Percentiles rank a stretch among this genome's conserved stretches.
phyloP scores from a whole-genome alignment of 2,888 invertebrate genomes.

The Ryuthela nishihirai region DNA sequence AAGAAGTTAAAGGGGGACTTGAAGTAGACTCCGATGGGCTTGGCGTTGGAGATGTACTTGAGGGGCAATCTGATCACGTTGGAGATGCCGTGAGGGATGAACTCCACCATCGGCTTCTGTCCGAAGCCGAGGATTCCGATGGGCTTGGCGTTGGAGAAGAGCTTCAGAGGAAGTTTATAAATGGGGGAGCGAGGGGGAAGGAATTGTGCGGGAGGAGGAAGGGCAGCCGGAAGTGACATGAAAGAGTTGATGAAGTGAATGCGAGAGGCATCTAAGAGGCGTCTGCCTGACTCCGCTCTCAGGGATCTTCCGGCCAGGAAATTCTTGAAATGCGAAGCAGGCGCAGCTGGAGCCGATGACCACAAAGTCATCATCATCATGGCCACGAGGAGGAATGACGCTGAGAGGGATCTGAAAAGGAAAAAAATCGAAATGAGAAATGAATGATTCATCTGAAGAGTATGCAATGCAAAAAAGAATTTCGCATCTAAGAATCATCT shows the following conservation, averaged over 20 bases:
- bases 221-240: background rate
- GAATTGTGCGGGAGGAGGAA: background rate
- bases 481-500: too few relatives aligned
- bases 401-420: too few relatives aligned
- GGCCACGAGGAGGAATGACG: too few relatives aligned
- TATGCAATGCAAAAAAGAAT: too few relatives aligned
- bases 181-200: constrained; percentile 5
- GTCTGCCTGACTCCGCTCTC: too few relatives aligned
- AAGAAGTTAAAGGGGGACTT: constrained; percentile 18
- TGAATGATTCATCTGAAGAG: too few relatives aligned
- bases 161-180: constrained; percentile 24
- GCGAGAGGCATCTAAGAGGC: too few relatives aligned
- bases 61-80: constrained; percentile 28
- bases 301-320: too few relatives aligned
- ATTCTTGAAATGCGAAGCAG: too few relatives aligned
- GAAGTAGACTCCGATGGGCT: constrained; percentile 26
- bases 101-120: constrained; percentile 9
- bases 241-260: constrained; percentile 28
- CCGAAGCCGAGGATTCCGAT: constrained; percentile 6
- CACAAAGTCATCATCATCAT: too few relatives aligned
- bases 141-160: constrained; percentile 30
- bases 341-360: too few relatives aligned
- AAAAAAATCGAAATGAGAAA: too few relatives aligned
- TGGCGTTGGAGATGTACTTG: constrained; percentile 32
- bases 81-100: constrained; percentile 12